Evolutionary conservation across 2,888 invertebrate genomes (phyloP).

Genomic region (Callimorpha dominula): DNA sequence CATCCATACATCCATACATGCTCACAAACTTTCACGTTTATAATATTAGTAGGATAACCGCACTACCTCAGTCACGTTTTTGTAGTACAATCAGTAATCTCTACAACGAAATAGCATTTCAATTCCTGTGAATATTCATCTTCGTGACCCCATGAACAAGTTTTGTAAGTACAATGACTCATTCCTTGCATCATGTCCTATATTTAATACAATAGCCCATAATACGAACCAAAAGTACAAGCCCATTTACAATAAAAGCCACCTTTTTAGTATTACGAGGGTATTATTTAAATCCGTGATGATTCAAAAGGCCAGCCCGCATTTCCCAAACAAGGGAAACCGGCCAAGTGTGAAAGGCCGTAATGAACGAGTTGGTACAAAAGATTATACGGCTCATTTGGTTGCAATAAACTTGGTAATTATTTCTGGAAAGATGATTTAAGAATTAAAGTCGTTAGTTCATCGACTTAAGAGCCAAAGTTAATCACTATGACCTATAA

Average conservation of each 20-base stretch:
- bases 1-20: too few species aligned
- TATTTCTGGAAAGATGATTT: constrained; percentile 18
- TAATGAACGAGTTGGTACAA: constrained; percentile 50
- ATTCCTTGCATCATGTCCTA: constrained; percentile 1
- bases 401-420: constrained; percentile 43
- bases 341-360: constrained; percentile 53
- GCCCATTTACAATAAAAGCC: constrained; percentile 47
- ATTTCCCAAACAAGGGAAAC: constrained; percentile 47
- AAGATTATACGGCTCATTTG: constrained; percentile 54
- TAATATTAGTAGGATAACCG: too few species aligned
- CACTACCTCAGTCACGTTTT: too few species aligned
- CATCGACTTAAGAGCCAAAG: background rate
- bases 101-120: background rate
- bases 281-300: constrained; percentile 52
- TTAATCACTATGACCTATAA: background rate
- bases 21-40: too few species aligned
- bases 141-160: background rate
- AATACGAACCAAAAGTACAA: constrained; percentile 16
- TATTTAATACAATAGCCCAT: constrained; percentile 15
- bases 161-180: constrained; percentile 5
- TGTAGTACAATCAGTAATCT: too few species aligned
- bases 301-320: constrained; percentile 44
- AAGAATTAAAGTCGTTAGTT: background rate
- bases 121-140: background rate
- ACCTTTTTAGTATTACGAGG: constrained; percentile 42